Percentiles rank a stretch among this genome's conserved stretches.
Conservation (phyloP, 1,140 invertebrate species). For the Oedothorax gibbosus region DNA sequence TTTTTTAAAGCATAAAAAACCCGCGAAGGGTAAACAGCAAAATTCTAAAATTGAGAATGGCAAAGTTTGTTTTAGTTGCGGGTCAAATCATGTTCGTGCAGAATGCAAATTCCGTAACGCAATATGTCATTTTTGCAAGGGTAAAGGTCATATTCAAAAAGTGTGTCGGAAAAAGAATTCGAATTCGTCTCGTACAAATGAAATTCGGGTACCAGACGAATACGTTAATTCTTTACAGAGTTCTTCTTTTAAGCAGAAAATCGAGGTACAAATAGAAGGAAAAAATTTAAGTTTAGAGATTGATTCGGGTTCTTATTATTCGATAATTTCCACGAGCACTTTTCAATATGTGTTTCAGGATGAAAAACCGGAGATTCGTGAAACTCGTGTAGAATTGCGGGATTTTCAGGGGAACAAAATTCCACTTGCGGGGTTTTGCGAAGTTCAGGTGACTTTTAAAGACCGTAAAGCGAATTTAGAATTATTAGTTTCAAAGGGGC, state of each 20-base stretch:
- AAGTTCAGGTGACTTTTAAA: not conserved
- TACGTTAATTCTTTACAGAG: not conserved
- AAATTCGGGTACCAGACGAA: not conserved
- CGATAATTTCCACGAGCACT: not conserved
- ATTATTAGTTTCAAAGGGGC: not conserved
- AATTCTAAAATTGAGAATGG: no score
- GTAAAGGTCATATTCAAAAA: no score
- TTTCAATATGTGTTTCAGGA: not conserved
- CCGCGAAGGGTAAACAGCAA: no score
- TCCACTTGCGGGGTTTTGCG: not conserved
- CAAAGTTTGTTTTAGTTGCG: no score
- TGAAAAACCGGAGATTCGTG: not conserved
- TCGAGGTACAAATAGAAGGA: not conserved
- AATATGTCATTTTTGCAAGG: not conserved
- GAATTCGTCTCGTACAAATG: not conserved
- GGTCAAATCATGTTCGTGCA: no score
- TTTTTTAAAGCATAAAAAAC: no score
- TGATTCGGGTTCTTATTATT: constrained; percentile 1
- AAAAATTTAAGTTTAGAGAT: not conserved
- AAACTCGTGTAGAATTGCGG: not conserved
- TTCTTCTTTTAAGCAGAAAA: not conserved
- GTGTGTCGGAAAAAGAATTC: not conserved
- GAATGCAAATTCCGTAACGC: not conserved
- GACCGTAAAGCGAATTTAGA: no score
- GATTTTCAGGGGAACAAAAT: not conserved